A percentile compares a stretch with the other conserved stretches of the same genome.
Evolutionary conservation across 2,113 vertebrate species (phyloP).

Genomic region (Axis porcinus): DNA sequence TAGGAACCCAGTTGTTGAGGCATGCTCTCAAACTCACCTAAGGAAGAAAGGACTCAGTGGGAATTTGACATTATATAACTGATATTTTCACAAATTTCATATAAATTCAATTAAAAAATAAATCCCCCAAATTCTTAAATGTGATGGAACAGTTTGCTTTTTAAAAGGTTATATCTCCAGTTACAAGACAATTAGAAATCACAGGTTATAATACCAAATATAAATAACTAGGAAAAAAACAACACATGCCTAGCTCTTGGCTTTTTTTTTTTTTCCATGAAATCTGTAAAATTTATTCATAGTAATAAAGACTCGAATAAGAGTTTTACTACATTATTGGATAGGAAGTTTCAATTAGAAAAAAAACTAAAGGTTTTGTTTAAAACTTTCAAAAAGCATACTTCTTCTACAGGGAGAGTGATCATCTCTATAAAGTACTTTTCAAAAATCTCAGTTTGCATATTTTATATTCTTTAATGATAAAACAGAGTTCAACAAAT

Average conservation of each 20-base stretch:
- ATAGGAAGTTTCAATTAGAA: background rate
- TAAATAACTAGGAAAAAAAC: background rate
- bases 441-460: background rate
- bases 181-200: background rate
- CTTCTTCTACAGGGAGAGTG: background rate
- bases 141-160: background rate
- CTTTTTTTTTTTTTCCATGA: background rate
- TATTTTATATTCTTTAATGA: background rate
- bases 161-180: background rate
- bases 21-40: background rate
- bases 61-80: background rate
- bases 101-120: background rate
- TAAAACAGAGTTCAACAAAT: background rate
- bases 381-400: background rate
- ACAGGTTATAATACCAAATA: background rate
- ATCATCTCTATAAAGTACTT: background rate
- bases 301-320: background rate
- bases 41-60: background rate
- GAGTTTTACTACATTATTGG: background rate
- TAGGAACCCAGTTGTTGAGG: background rate
- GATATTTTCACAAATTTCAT: background rate
- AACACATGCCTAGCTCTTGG: background rate
- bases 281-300: background rate
- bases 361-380: background rate
- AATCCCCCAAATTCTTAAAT: background rate